Percentiles rank a stretch among this genome's conserved stretches.
Evolutionary conservation across 2,113 vertebrate genomes (phyloP).

Genomic region (Bos indicus): DNA sequence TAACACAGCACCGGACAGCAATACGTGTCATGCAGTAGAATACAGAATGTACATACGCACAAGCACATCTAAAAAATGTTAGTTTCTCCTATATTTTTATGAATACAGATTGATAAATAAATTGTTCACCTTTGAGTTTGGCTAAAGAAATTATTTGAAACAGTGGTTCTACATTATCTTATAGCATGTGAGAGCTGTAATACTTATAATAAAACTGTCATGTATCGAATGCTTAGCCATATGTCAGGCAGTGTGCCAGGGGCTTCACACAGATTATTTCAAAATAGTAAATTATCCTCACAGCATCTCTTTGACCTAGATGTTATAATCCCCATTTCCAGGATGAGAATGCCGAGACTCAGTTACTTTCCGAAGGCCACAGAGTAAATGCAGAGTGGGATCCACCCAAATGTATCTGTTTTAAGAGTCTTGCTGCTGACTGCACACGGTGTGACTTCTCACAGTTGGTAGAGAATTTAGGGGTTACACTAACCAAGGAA

Average conservation of each 20-base stretch:
- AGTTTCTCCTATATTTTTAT: background rate
- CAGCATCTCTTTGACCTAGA: background rate
- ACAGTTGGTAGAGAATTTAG: background rate
- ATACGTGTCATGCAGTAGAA: background rate
- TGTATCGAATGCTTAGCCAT: background rate
- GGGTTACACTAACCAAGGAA: background rate
- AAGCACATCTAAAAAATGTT: background rate
- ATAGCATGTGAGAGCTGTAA: background rate
- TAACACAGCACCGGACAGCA: background rate
- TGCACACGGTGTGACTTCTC: background rate
- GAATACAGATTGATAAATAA: background rate
- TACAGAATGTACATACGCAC: background rate
- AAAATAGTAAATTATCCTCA: background rate
- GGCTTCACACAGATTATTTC: background rate
- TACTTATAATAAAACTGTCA: background rate
- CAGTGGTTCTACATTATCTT: background rate
- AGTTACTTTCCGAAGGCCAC: background rate
- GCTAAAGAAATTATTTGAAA: background rate
- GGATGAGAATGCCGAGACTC: background rate
- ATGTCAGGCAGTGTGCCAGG: background rate
- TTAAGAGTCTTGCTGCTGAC: background rate
- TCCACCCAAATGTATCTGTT: background rate
- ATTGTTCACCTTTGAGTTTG: background rate
- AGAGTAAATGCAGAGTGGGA: background rate
- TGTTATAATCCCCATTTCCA: background rate